Base-by-base conservation (phyloP, 1,140 invertebrate genomes). In the Reticulitermes speratus region DNA sequence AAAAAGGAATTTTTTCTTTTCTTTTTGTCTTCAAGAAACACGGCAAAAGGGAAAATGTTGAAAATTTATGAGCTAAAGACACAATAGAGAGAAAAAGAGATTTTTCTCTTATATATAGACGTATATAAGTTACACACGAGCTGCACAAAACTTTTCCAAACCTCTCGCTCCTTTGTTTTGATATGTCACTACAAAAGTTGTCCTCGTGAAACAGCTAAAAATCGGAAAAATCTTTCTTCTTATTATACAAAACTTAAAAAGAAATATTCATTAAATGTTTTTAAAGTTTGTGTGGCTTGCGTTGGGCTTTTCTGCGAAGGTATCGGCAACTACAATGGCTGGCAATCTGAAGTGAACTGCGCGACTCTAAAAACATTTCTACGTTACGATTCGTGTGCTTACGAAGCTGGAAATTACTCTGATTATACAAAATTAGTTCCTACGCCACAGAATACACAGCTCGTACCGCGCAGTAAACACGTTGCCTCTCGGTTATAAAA, bases 1-100 rank as follows among this genome's bases (percentile, higher is more conserved):
- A 30, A 75, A 69, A 14, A 38, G 38, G 8, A 25, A 0, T 75
- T 75, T 75, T 75, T 25, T 30, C n/a, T 25, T 69, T 8, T 30
- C 14, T 75, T 30, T 75, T 30, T 30, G 65, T 75, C 65, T 75
- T 30, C 65, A 75, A 14, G n/a, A 75, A 75, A 75, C 2, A 30
- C 9, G 25, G n/a, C 25, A 25, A 30, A 9, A 75, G n/a, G 55
- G 65, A 75, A 75, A 75, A 75, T 75, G 65, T 30, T 75, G 25
- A 75, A 75, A 75, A 75, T 75, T 75, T 75, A 75, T 75, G 65
- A 75, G 65, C 65, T 75, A 75, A 75, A 75, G 65, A 75, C 65
- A 75, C 65, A 75, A n/a, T 75, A 75, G 65, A 75, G 65, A 75
- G 65, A 75, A 75, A 65, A n/a, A 65, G 25, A 75, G 25, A 75